Percentiles rank a stretch among this genome's conserved stretches.
Evolutionary conservation across 2,797 vertebrate species (phyloP).

Genomic region (Sebastes wilsoni): DNA sequence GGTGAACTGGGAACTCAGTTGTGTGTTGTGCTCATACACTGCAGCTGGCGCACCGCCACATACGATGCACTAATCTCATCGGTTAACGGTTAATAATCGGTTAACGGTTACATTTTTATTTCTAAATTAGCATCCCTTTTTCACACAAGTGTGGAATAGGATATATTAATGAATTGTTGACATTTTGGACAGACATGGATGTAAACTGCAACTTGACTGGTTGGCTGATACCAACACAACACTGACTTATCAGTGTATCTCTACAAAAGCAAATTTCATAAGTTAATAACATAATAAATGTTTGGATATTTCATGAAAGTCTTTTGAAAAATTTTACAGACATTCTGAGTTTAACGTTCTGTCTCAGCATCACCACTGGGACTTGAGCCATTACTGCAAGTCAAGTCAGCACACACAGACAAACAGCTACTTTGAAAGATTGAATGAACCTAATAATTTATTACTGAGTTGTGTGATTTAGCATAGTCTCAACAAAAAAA

Average conservation of each 20-base stretch:
- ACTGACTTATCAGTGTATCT: neutral
- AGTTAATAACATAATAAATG: neutral
- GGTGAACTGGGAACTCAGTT: no score
- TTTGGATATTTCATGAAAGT: neutral
- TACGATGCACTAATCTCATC: no score
- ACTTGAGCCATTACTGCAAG: neutral
- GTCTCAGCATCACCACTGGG: neutral
- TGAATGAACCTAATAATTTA: slow-evolving; percentile 36
- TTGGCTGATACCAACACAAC: neutral
- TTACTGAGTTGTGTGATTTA: slow-evolving; percentile 46
- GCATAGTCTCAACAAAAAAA: slow-evolving; percentile 26
- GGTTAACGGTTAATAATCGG: no score
- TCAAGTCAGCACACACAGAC: neutral
- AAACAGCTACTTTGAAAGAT: slow-evolving; percentile 21
- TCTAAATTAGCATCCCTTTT: no score
- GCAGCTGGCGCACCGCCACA: no score
- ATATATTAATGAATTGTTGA: no score
- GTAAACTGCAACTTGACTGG: no score
- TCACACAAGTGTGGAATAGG: no score
- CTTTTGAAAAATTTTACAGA: neutral
- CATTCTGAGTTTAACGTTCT: neutral
- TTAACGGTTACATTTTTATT: no score
- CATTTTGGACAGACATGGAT: no score
- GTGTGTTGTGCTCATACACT: no score
- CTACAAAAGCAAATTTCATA: neutral